Conservation (phyloP, 2,113 vertebrate species). For the Lophura nycthemera region DNA sequence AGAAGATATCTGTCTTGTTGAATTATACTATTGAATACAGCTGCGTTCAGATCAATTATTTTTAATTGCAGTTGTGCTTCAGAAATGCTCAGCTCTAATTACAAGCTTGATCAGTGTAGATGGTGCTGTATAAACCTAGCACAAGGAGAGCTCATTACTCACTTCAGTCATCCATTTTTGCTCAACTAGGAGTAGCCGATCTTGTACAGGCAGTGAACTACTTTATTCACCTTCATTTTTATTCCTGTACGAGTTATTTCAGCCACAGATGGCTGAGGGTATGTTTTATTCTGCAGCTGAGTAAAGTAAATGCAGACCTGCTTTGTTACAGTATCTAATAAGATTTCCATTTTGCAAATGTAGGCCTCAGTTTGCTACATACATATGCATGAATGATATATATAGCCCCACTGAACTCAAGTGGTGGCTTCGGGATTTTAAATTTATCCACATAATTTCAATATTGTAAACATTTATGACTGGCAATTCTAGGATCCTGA, state of each 20-base stretch:
- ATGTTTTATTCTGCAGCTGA: not conserved
- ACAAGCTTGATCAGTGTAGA: not conserved
- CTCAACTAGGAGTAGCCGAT: not conserved
- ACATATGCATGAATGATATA: not conserved
- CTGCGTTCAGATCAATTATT: not conserved
- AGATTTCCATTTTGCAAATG: not conserved
- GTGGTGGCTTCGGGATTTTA: not conserved
- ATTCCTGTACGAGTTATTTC: not conserved
- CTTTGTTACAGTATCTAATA: not conserved
- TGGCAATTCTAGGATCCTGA: not conserved
- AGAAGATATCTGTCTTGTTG: not conserved
- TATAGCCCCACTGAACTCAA: not conserved
- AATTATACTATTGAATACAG: not conserved
- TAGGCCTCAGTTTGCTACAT: not conserved
- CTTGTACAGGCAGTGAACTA: not conserved
- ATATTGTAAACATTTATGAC: not conserved
- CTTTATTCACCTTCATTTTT: not conserved
- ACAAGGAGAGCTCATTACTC: not conserved
- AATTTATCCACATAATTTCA: not conserved
- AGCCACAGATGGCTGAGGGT: not conserved
- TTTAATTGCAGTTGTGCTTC: not conserved
- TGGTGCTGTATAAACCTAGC: not conserved
- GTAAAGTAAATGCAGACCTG: not conserved
- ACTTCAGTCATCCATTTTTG: not conserved
- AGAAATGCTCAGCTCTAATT: not conserved